Evolutionary conservation across 2,888 invertebrate species (phyloP), one percentile per base, ranked within the genome.

Genomic region (Oxytorus armatus): DNA sequence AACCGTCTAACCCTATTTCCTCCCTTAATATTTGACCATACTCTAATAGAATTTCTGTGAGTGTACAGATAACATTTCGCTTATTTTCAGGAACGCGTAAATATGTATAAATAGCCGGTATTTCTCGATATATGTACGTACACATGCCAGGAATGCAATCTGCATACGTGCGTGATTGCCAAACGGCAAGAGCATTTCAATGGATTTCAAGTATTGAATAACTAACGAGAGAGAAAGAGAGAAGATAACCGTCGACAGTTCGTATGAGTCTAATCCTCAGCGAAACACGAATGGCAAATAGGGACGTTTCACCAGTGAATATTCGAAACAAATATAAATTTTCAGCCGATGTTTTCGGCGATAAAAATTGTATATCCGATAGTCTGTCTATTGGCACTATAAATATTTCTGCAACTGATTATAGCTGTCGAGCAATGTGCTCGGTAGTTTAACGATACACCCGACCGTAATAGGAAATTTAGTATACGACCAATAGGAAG

Each of bases 91-190:
- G n/a, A n/a, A n/a, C n/a, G n/a, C n/a, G n/a, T n/a, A n/a, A n/a
- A n/a, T n/a, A n/a, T n/a, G n/a, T n/a, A n/a, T n/a, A n/a, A n/a
- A n/a, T n/a, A n/a, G n/a, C n/a, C n/a, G 2, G 29, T 29, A 5
- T 29, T 29, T 5, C 5, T 4, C 5, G 29, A 18, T 21, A 21
- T 23, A 21, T 29, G 33, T 29, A 65, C 29, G 10, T 18, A 51
- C 8, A 23, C 14, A 16, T n/a, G n/a, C n/a, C 3, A 33, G 16
- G 51, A 44, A 59, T 61, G 66, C 51, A 66, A 77, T 73, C 21
- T 61, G 59, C 77, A 77, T 77, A 66, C 44, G 77, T 66, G 66
- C 66, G 51, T 77, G 59, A 72, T 72, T 25, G 25, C 23, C 29
- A 53, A 72, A 51, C 44, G 57, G 18, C n/a, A 36, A 65, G 57